Percentiles rank a stretch among this genome's conserved stretches.
phyloP scores from a whole-genome alignment of 2,888 invertebrate species.

The Stramonita haemastoma region DNA sequence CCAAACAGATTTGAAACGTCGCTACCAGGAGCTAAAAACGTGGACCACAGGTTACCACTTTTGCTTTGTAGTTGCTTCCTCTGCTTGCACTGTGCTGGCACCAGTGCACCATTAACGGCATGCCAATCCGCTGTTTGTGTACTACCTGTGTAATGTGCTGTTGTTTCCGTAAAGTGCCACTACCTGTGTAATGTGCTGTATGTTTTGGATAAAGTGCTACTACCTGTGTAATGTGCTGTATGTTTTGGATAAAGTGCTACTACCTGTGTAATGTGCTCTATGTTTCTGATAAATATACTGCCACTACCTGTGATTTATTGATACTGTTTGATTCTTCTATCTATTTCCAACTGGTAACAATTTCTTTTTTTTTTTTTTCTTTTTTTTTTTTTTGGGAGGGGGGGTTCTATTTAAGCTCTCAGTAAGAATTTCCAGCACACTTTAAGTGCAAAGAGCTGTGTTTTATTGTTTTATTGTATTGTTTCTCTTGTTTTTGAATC shows the following conservation, averaged over 20 bases:
- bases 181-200: not conserved
- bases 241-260: not conserved
- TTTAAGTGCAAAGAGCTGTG: too few species aligned
- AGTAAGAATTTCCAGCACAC: too few species aligned
- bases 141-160: not conserved
- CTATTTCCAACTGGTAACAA: too few species aligned
- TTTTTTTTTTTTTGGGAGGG: too few species aligned
- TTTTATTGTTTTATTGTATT: too few species aligned
- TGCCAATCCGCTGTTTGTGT: not conserved
- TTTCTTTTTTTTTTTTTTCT: too few species aligned
- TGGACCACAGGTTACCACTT: conserved; percentile 65
- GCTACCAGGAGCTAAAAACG: conserved; percentile 69
- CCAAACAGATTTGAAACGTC: conserved; percentile 68
- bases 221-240: not conserved
- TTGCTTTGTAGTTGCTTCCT: conserved; percentile 37
- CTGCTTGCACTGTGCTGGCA: conserved; percentile 29
- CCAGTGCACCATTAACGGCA: not conserved
- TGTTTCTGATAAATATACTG: not conserved
- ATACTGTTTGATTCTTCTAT: too few species aligned
- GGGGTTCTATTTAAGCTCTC: too few species aligned
- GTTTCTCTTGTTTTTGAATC: too few species aligned
- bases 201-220: not conserved
- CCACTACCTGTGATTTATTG: not conserved
- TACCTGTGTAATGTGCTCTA: not conserved
- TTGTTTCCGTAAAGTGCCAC: too few species aligned